Base-by-base conservation (phyloP, 2,113 vertebrate genomes). In the Vulpes lagopus region DNA sequence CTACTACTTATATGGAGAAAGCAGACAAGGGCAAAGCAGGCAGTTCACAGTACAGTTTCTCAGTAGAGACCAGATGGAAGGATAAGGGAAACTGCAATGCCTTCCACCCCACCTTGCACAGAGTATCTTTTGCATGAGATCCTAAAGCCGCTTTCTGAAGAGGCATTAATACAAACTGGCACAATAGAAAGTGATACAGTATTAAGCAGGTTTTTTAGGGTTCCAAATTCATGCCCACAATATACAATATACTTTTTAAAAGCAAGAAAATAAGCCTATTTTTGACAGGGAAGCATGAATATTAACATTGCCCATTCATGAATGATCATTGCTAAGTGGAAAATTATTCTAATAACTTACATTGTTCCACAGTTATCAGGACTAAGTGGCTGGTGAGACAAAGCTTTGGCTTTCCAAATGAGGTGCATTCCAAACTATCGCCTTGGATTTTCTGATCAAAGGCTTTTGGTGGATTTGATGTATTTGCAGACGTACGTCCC, bases 281-380 rank as follows among this genome's bases (percentile, higher is more conserved):
- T 96, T 97, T 82, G 93, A 78, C 11, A 94, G 51, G 76, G 43
- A 94, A 51, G 6, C 8, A 78, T 57, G 67, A 95, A 91, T 74
- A 78, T 43, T 86, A 94, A 83, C 25, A 27, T 19, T 30, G 49
- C 6, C 22, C 43, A 69, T 89, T 91, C 86, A 89, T 62, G 20
- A 60, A 57, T 65, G 57, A 92, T 83, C 89, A 16, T 79, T 76
- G 78, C 89, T n/a, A 84, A 91, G 71, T 83, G 92, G 91, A 53
- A 95, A 94, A 95, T 86, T 95, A 93, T 96, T 93, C 88, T 91
- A 96, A 69, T 73, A 91, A 53, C n/a, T 76, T 85, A 82, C 84
- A 89, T 96, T 95, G 96, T 67, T 93, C 79, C 79, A 55, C 73
- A 81, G 67, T 67, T 53, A 95, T 83, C 38, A 91, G 60, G 51